These are phyloP conservation scores for Drosophila parvula DNA, from an alignment of 1,140 invertebrate species.

Conservation along the genomic window DNA sequence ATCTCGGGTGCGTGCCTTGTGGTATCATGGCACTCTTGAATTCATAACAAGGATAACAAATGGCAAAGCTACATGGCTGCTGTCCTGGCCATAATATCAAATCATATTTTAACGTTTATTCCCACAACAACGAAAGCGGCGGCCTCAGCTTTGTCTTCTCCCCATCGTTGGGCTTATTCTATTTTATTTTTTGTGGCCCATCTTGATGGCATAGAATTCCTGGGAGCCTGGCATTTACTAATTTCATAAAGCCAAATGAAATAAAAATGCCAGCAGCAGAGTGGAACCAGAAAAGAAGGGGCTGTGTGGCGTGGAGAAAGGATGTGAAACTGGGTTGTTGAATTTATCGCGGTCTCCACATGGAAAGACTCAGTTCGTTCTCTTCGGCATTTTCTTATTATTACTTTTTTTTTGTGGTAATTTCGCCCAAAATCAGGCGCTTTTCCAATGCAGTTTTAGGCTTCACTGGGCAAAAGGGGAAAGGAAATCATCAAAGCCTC, in stretches of 20 bases:
- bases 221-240: constrained; percentile 63
- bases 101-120: constrained; percentile 74
- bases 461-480: constrained; percentile 32
- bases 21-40: constrained; percentile 59
- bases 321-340: constrained; percentile 21
- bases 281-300: constrained; percentile 6
- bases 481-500: constrained; percentile 48
- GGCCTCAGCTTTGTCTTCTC: constrained; percentile 11
- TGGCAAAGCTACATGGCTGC: constrained; percentile 69
- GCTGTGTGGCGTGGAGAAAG: constrained; percentile 22
- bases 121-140: constrained; percentile 23
- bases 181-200: constrained; percentile 11
- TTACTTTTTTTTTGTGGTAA: constrained; percentile 2
- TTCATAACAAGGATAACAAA: constrained; percentile 75
- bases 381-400: background rate
- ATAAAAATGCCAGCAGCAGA: constrained; percentile 61
- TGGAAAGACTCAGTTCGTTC: background rate
- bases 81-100: constrained; percentile 70
- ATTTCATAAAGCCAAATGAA: constrained; percentile 77
- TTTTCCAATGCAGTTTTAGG: constrained; percentile 55
- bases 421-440: constrained; percentile 20
- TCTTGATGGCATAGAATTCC: constrained; percentile 40
- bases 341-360: constrained; percentile 60
- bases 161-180: constrained; percentile 18
- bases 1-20: constrained; percentile 44